phyloP scores from a whole-genome alignment of 92 coral and sea anemone species.

The Epizoanthus ramosus region DNA sequence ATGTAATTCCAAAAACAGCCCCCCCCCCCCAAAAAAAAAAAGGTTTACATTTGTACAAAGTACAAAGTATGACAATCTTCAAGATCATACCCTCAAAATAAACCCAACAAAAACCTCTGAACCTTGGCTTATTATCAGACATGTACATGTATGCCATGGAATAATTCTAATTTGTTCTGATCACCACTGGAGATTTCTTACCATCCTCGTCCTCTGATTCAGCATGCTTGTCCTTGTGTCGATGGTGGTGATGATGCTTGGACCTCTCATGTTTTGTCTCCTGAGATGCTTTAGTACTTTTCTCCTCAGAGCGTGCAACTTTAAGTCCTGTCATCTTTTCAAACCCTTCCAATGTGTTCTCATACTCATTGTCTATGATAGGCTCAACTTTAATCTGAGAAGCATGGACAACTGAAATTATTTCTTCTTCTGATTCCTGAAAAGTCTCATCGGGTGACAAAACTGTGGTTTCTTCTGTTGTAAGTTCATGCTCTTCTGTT shows the following conservation, averaged over 20 bases:
- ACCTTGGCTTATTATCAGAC: no score
- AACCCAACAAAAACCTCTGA: no score
- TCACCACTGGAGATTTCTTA: background rate
- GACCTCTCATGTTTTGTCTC: conserved; percentile 10
- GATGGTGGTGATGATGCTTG: conserved; percentile 30
- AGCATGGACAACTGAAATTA: conserved; percentile 29
- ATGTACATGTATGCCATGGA: no score
- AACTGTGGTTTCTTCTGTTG: background rate
- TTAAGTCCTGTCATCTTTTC: conserved; percentile 30
- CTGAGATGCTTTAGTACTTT: background rate
- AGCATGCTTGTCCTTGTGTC: conserved; percentile 6
- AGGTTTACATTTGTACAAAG: no score
- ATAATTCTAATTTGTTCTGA: no score
- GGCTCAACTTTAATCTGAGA: conserved; percentile 40
- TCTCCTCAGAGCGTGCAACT: background rate
- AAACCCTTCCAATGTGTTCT: conserved; percentile 32
- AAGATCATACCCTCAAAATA: no score
- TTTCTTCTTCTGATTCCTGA: conserved; percentile 29
- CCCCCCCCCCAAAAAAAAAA: no score
- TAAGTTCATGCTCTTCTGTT: background rate
- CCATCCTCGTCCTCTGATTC: conserved; percentile 23
- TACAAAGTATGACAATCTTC: no score
- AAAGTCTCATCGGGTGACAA: conserved; percentile 16
- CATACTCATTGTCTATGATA: conserved; percentile 15
- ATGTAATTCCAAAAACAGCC: no score